phyloP scores from a whole-genome alignment of 2,888 invertebrate species.

The Belgica antarctica region DNA sequence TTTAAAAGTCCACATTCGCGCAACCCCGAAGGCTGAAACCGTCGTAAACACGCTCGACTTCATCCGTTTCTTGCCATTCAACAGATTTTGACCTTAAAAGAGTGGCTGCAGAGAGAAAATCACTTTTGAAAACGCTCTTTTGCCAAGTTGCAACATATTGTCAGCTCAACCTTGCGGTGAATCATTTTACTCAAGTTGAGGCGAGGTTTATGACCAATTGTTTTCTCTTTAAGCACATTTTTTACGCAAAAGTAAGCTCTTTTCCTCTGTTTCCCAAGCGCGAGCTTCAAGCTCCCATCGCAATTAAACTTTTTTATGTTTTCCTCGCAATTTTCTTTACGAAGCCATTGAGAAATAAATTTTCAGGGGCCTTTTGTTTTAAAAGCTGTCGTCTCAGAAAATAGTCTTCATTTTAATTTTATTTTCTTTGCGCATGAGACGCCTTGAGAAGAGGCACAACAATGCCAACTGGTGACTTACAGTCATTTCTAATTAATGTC shows the following conservation, averaged over 20 bases:
- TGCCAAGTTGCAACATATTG: background rate
- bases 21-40: background rate
- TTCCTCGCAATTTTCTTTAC: background rate
- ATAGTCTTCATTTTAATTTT: background rate
- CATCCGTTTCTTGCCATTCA: no score
- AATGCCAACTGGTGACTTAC: background rate
- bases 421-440: background rate
- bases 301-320: conserved; percentile 24
- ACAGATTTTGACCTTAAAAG: no score
- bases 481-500: conserved; percentile 24
- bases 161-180: conserved; percentile 14
- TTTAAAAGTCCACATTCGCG: no score
- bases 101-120: no score
- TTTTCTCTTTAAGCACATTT: background rate
- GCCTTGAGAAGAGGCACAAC: background rate
- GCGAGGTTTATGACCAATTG: conserved; percentile 18
- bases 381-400: background rate
- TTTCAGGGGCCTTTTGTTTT: conserved; percentile 6
- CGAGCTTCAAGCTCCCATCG: background rate
- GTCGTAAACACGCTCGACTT: background rate
- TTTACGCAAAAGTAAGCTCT: background rate
- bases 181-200: background rate
- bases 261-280: background rate
- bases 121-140: background rate
- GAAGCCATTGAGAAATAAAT: conserved; percentile 4